Percentiles rank a stretch among this genome's conserved stretches.
Evolutionary conservation across 2,113 vertebrate species (phyloP).

Genomic region (Microcebus murinus): DNA sequence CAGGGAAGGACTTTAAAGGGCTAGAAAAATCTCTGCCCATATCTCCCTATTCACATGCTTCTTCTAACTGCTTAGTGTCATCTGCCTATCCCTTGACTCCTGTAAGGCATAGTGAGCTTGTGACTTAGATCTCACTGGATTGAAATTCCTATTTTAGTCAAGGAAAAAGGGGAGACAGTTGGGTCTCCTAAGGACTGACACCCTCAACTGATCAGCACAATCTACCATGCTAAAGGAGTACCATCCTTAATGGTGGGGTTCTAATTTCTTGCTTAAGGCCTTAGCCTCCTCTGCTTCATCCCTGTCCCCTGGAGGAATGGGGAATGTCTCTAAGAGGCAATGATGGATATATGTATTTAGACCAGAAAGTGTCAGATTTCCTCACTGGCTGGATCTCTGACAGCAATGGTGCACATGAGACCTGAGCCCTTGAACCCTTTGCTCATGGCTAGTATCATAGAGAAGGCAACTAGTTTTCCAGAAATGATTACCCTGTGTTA

Average conservation of each 20-base stretch:
- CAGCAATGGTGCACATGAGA: background rate
- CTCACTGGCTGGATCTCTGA: background rate
- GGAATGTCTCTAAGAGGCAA: background rate
- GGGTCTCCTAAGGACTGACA: background rate
- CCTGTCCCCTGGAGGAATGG: background rate
- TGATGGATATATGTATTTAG: background rate
- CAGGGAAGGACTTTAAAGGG: background rate
- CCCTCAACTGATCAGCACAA: background rate
- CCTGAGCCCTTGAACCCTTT: background rate
- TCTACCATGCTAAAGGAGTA: background rate
- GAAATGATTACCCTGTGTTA: background rate
- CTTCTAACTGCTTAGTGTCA: background rate
- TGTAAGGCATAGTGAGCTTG: conserved; percentile 10
- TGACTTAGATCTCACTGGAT: conserved; percentile 7
- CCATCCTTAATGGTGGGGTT: background rate
- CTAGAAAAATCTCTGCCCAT: background rate
- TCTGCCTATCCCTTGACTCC: background rate
- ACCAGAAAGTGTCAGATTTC: background rate
- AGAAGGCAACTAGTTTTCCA: background rate
- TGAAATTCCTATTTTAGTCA: background rate
- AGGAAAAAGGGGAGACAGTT: background rate
- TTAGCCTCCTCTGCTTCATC: background rate
- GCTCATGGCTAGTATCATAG: background rate
- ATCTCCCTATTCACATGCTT: background rate
- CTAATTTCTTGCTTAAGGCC: background rate